Conservation (phyloP, 2,113 vertebrate genomes). For the Athene noctua region DNA sequence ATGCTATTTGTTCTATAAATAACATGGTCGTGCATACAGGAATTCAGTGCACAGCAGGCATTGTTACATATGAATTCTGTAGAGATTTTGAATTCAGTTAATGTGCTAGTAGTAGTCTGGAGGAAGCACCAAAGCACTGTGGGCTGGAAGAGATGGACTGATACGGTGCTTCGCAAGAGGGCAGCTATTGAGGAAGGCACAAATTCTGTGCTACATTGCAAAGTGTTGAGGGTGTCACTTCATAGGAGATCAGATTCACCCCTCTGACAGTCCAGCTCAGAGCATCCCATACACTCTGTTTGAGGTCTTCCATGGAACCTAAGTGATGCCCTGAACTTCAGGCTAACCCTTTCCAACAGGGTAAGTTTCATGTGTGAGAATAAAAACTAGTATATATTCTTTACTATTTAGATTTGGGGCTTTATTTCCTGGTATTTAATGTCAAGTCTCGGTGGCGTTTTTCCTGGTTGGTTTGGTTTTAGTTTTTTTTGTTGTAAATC, state of each 20-base stretch:
- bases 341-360: neutral
- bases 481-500: neutral
- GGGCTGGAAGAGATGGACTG: neutral
- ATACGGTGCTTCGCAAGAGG: neutral
- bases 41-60: constrained; percentile 6
- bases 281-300: neutral
- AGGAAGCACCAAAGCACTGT: neutral
- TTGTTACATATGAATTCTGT: constrained; percentile 21
- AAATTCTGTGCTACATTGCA: neutral
- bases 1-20: constrained; percentile 32
- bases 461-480: neutral
- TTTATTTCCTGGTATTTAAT: neutral
- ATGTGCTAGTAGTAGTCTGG: neutral
- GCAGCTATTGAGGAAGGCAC: neutral
- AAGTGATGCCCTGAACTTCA: neutral
- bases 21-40: neutral
- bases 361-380: neutral
- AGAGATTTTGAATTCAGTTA: neutral
- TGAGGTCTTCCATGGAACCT: neutral
- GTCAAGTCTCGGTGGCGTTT: neutral
- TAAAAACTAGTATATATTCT: neutral
- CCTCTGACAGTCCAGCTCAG: neutral
- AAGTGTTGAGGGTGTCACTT: neutral
- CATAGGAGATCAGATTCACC: neutral
- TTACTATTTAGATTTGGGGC: neutral